phyloP scores from a whole-genome alignment of 1,140 invertebrate species.

The Leptopilina boulardi region DNA sequence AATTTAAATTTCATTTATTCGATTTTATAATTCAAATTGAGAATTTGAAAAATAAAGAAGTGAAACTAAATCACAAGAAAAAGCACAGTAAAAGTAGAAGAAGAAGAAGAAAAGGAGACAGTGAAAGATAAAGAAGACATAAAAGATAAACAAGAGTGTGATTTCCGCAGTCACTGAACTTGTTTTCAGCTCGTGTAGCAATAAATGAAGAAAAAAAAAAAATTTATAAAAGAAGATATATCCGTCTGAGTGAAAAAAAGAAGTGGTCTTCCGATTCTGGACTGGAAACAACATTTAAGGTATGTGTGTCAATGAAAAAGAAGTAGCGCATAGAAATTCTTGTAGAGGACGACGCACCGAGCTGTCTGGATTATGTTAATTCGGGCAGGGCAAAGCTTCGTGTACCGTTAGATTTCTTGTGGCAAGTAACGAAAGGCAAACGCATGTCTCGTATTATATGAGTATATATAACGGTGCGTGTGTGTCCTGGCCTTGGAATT shows the following conservation, averaged over 20 bases:
- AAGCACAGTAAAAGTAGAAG: too few relatives aligned
- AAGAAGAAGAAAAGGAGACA: neutral
- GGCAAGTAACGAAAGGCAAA: slow-evolving; percentile 47
- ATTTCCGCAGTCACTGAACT: neutral
- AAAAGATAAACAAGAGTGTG: neutral
- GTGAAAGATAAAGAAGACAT: neutral
- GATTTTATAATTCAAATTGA: too few relatives aligned
- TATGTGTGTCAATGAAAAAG: slow-evolving; percentile 60
- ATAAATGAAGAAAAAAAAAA: neutral
- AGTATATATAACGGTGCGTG: slow-evolving; percentile 53
- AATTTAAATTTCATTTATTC: too few relatives aligned
- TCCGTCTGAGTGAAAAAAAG: neutral
- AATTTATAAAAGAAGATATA: neutral
- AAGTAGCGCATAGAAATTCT: slow-evolving; percentile 57
- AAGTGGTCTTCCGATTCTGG: slow-evolving; percentile 20
- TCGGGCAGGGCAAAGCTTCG: slow-evolving; percentile 62
- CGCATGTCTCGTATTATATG: slow-evolving; percentile 52
- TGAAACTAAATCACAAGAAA: too few relatives aligned
- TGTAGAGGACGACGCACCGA: slow-evolving; percentile 55
- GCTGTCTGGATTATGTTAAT: slow-evolving; percentile 72
- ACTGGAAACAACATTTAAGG: slow-evolving; percentile 42
- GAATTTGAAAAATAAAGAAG: too few relatives aligned
- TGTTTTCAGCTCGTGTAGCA: neutral
- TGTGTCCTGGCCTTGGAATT: slow-evolving; percentile 36
- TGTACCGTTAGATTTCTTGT: slow-evolving; percentile 66